Base-by-base conservation (phyloP, 1,140 invertebrate genomes). In the Acromyrmex echinatior region DNA sequence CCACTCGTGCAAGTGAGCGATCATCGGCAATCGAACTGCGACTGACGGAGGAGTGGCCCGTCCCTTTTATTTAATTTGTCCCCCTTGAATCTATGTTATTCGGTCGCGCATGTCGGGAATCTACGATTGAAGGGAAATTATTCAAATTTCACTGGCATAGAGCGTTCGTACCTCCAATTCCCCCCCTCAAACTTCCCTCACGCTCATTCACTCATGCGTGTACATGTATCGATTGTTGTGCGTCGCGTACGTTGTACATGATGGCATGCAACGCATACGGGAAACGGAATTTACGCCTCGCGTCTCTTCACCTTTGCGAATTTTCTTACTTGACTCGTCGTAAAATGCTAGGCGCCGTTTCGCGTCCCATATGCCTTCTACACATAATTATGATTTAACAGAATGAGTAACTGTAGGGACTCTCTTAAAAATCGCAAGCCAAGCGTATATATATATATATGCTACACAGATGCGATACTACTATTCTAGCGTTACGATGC, bases 291-390 rank as follows among this genome's bases (percentile, higher is more conserved):
- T 91, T 79, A 80, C 81, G 39, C 10, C 70, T 88, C 81, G 76
- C 89, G 51, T 58, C 56, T 45, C 5, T 60, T 68, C 53, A 14
- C 53, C 39, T 82, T 49, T 6, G 73, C 73, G 12, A 39, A 56
- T 96, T 85, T 94, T 93, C 91, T 97, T 96, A 86, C 96, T 95
- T 70, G 96, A 96, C 53, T 96, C 96, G 65, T 96, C 95, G n/a
- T 71, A 58, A 60, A 31, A 7, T 18, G 53, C 5, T 76, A 82
- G 74, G 51, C 95, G 95, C 96, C 96, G 94, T 35, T 81, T 96
- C 58, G 16, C 35, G 63, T 65, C 21, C 16, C 28, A 12, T 51
- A 78, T 53, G 49, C 84, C 86, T 66, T 85, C 88, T 87, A 9
- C 35, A 39, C 7, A 56, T n/a, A 66, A 74, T 51, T 16, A 16